Evolutionary conservation across 2,888 invertebrate species (phyloP), one percentile per base, ranked within the genome.

Genomic region (Drosophila multiciliata): DNA sequence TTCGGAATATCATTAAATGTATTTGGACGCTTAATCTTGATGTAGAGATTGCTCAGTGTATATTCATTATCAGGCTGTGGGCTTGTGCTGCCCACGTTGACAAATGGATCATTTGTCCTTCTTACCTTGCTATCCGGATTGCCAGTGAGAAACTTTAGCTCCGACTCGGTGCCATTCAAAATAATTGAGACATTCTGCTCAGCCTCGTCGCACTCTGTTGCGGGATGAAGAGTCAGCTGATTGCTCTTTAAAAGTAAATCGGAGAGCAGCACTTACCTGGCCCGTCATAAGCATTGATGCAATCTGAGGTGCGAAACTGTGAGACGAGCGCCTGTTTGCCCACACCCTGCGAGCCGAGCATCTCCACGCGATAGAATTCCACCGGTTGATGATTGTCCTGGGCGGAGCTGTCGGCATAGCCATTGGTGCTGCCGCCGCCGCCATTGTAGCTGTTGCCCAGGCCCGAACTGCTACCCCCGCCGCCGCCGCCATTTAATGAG

Each of bases 271-370:
- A 62, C 64, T 71, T 91, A 96, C 97, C 97, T 94, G 96, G 97
- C 90, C 97, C 95, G 90, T 98, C 98, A 92, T 98, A 98, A 36
- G 98, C 97, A 92, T 98, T 98, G 91, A 98, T 97, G 92, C 97
- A 97, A 92, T 98, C 98, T 83, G 97, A 98, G 68, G 98, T 98
- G 95, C 97, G 97, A 91, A 98, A 97, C 93, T 98, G 98, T 89
- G 96, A 96, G 92, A 97, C 95, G 11, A 98, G 94, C 0, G 97
- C 96, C 0, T 97, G 96, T 93, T 98, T 98, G 60, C 97, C 98
- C 45, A 97, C 97, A 0, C 97, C 97, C 7, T 95, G 95, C 0
- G 96, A 95, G 2, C 97, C 97, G 3, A 97, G 93, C 94, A 97
- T 95, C 49, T 96, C 96, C 12, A 98, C 97, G 12, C 93, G 94